These are phyloP conservation scores for Phlogophora meticulosa DNA, from an alignment of 2,888 invertebrate species.

Conservation along the genomic window DNA sequence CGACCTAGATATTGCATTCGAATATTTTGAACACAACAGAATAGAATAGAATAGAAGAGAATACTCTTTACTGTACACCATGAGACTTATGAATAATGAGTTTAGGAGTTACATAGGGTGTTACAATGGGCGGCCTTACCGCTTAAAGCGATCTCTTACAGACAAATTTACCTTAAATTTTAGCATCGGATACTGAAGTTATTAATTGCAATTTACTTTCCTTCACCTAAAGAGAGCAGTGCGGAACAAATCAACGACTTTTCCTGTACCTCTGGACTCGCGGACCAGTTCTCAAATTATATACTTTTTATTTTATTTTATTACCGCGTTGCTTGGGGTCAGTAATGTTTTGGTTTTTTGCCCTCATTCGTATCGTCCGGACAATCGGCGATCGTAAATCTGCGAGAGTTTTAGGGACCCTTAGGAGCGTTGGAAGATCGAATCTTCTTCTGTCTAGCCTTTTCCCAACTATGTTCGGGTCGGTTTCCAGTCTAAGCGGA, in stretches of 20 bases:
- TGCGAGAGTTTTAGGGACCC: constrained; percentile 27
- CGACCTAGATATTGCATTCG: too few species aligned
- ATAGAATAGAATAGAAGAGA: too few species aligned
- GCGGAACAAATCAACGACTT: constrained; percentile 53
- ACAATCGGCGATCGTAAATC: constrained; percentile 53
- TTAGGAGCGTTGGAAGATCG: neutral
- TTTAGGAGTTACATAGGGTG: too few species aligned
- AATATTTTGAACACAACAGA: too few species aligned
- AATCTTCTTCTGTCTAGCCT: neutral
- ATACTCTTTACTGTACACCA: too few species aligned
- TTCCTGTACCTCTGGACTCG: constrained; percentile 56
- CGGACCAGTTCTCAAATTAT: constrained; percentile 65
- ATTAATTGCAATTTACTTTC: neutral
- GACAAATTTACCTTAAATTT: too few species aligned
- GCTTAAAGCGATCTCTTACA: too few species aligned
- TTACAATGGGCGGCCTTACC: too few species aligned
- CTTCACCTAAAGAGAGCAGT: constrained; percentile 23
- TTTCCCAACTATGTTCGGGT: too few species aligned
- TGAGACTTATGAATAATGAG: too few species aligned
- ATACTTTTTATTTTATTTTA: constrained; percentile 60
- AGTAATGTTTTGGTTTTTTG: constrained; percentile 79
- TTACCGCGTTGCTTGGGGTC: constrained; percentile 72
- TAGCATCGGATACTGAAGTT: neutral
- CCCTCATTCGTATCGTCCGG: constrained; percentile 42
- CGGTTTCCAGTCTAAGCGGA: too few species aligned